These are phyloP conservation scores for Pangasius sanitwongsei DNA, from an alignment of 2,797 vertebrate species.

Conservation along the genomic window DNA sequence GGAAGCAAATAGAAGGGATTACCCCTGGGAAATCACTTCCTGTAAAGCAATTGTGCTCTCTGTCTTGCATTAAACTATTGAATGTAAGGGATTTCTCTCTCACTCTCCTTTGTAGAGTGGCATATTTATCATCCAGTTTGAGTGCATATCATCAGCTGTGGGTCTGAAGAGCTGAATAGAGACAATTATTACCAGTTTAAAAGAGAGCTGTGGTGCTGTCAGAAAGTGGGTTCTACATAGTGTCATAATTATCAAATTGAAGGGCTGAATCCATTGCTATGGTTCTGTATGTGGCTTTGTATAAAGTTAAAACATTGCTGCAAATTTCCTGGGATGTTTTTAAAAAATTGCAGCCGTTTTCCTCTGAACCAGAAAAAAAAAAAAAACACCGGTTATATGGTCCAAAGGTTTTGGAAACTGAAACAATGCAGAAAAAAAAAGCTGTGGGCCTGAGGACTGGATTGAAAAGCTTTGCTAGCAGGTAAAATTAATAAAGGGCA, in stretches of 20 bases:
- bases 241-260: not conserved
- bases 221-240: not conserved
- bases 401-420: not conserved
- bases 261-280: not conserved
- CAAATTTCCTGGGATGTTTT: not conserved
- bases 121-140: not conserved
- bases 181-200: not conserved
- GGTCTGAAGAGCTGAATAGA: not conserved
- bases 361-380: not conserved
- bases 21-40: not conserved
- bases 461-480: not conserved
- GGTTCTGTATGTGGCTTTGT: not conserved
- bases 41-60: not conserved
- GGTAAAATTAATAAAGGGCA: not conserved
- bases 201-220: not conserved
- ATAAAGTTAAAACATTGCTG: not conserved
- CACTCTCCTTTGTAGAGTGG: not conserved
- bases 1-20: not conserved
- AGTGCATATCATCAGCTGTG: not conserved
- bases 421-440: not conserved
- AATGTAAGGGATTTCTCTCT: not conserved
- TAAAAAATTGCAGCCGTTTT: not conserved
- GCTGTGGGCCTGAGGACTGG: not conserved
- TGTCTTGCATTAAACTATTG: not conserved
- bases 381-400: no score